These are phyloP conservation scores for Microtus richardsoni DNA, from an alignment of 2,113 vertebrate genomes.

Conservation along the genomic window DNA sequence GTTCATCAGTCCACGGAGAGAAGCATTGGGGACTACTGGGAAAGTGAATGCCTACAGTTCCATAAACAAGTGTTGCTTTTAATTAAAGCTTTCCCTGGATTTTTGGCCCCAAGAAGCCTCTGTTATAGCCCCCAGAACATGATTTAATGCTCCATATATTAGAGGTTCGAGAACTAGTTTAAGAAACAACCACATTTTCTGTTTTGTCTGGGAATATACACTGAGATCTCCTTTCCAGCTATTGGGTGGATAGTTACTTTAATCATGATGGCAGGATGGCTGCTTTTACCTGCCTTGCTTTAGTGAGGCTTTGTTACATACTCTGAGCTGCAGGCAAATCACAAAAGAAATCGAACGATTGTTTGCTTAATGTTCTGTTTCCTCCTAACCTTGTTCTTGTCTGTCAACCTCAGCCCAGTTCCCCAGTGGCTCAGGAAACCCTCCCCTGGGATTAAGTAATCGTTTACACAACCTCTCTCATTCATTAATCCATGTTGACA, in stretches of 20 bases:
- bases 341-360: slow-evolving; percentile 67
- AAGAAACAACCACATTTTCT: slow-evolving; percentile 30
- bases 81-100: not conserved
- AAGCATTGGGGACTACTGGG: slow-evolving; percentile 52
- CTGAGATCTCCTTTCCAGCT: slow-evolving; percentile 51
- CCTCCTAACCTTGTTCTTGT: slow-evolving; percentile 60
- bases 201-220: slow-evolving; percentile 30
- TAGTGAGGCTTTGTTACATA: slow-evolving; percentile 31
- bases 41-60: slow-evolving; percentile 62
- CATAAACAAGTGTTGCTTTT: slow-evolving; percentile 62
- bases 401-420: slow-evolving; percentile 50
- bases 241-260: slow-evolving; percentile 23
- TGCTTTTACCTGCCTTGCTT: slow-evolving; percentile 54
- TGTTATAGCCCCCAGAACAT: not conserved
- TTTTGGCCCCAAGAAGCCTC: not conserved
- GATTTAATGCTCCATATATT: slow-evolving; percentile 7
- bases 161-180: not conserved
- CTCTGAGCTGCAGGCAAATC: slow-evolving; percentile 36
- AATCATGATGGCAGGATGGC: not conserved
- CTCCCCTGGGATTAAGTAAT: slow-evolving; percentile 64
- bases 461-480: slow-evolving; percentile 71
- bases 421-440: slow-evolving; percentile 69
- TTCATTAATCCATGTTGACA: slow-evolving; percentile 73
- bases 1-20: not conserved
- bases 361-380: slow-evolving; percentile 72